Conservation (phyloP, 1,140 invertebrate species). For the Leguminivora glycinivorella region DNA sequence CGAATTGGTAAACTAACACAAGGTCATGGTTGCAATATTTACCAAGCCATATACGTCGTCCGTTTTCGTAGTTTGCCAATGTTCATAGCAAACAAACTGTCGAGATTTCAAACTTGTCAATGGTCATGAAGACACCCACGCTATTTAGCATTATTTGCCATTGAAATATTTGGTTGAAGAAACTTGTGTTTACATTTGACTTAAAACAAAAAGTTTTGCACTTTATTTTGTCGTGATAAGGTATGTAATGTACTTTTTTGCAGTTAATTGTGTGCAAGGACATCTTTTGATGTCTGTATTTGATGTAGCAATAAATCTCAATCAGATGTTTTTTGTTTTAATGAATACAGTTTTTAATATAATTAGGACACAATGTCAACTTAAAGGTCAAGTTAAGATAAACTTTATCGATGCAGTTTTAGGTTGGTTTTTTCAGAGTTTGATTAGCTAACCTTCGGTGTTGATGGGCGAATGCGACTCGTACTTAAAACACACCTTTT, state of each 20-base stretch:
- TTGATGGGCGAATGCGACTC: neutral
- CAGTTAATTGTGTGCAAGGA: neutral
- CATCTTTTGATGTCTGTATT: neutral
- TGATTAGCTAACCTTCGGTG: neutral
- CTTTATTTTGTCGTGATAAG: neutral
- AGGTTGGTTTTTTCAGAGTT: neutral
- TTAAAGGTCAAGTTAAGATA: neutral
- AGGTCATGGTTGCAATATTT: conserved; percentile 16
- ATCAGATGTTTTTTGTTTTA: conserved; percentile 4
- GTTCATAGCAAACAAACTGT: neutral
- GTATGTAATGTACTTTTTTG: neutral
- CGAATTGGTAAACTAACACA: neutral
- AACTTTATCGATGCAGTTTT: neutral
- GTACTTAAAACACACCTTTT: neutral
- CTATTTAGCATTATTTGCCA: conserved; percentile 17
- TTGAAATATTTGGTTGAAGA: conserved; percentile 2
- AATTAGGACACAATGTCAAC: neutral
- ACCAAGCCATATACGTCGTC: neutral
- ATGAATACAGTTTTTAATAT: neutral
- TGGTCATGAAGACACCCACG: conserved; percentile 21
- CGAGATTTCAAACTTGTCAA: conserved; percentile 10
- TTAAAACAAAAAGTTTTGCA: neutral
- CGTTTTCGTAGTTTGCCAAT: conserved; percentile 8
- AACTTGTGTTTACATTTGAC: neutral
- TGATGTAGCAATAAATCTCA: neutral